These are phyloP conservation scores for Apamea monoglypha DNA, from an alignment of 2,888 invertebrate species.

Conservation along the genomic window DNA sequence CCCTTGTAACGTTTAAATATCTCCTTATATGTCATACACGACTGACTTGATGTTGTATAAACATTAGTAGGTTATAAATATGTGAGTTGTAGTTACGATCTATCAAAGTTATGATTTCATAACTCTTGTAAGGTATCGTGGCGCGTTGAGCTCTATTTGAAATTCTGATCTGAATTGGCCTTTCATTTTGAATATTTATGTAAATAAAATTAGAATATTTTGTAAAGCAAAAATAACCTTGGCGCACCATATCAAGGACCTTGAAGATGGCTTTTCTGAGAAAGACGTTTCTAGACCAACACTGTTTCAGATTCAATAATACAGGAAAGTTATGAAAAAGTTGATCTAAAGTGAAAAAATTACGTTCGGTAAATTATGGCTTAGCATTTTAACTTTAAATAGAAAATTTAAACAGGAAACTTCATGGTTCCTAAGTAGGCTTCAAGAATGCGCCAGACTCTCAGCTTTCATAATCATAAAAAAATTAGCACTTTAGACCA, in stretches of 20 bases:
- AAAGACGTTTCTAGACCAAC: not conserved
- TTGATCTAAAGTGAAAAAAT: no score
- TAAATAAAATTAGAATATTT: not conserved
- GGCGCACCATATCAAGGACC: not conserved
- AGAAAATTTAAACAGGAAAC: no score
- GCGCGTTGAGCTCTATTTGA: not conserved
- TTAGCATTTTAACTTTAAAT: no score
- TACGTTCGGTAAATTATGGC: no score
- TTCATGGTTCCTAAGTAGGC: no score
- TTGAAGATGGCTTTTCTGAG: not conserved
- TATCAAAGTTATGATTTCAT: not conserved
- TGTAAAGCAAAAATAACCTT: not conserved
- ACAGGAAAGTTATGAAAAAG: no score
- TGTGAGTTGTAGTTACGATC: not conserved
- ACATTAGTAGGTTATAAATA: slow-evolving; percentile 5
- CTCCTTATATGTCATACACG: slow-evolving; percentile 4
- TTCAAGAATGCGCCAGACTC: no score
- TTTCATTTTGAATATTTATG: not conserved
- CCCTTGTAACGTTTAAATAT: slow-evolving; percentile 40
- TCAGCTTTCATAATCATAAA: no score
- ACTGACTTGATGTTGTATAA: slow-evolving; percentile 5
- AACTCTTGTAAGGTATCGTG: not conserved
- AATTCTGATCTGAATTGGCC: not conserved
- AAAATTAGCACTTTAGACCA: no score
- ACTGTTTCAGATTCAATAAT: not conserved